A percentile compares a stretch with the other conserved stretches of the same genome.
phyloP scores from a whole-genome alignment of 2,797 vertebrate genomes.

The Nannoperca australis region DNA sequence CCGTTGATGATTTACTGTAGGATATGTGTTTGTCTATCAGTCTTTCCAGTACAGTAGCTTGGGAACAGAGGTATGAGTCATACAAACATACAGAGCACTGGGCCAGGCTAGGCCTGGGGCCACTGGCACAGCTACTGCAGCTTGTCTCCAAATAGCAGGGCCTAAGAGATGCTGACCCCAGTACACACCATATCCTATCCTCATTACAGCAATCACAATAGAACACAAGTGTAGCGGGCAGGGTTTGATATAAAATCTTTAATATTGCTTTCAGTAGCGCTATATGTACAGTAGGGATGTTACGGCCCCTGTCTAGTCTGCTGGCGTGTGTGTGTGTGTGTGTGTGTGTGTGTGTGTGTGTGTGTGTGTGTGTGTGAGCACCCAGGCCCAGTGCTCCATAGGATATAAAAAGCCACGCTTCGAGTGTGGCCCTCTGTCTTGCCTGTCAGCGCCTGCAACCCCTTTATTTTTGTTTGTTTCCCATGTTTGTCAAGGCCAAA shows the following conservation, averaged over 20 bases:
- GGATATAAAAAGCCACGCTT: neutral
- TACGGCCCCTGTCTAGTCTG: neutral
- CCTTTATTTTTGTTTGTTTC: neutral
- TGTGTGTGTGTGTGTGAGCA: neutral
- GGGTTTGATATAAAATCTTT: conserved; percentile 10
- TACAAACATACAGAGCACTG: conserved; percentile 40
- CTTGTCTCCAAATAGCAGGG: conserved; percentile 68
- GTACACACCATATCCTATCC: conserved; percentile 34
- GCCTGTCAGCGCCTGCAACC: neutral
- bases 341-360: neutral
- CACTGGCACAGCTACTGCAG: conserved; percentile 56
- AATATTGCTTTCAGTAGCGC: neutral
- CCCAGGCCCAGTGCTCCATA: no score
- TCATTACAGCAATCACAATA: conserved; percentile 49
- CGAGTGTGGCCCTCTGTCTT: no score
- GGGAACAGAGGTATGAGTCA: conserved; percentile 70
- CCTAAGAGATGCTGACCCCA: conserved; percentile 59
- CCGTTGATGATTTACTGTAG: conserved; percentile 34
- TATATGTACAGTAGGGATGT: neutral
- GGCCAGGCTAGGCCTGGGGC: conserved; percentile 49
- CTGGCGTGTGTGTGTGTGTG: neutral
- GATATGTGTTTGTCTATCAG: conserved; percentile 52
- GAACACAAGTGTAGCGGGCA: conserved; percentile 34
- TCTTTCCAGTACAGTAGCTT: conserved; percentile 65
- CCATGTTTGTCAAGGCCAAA: neutral